Conservation (phyloP, 2,113 vertebrate species). For the Pristiophorus japonicus region DNA sequence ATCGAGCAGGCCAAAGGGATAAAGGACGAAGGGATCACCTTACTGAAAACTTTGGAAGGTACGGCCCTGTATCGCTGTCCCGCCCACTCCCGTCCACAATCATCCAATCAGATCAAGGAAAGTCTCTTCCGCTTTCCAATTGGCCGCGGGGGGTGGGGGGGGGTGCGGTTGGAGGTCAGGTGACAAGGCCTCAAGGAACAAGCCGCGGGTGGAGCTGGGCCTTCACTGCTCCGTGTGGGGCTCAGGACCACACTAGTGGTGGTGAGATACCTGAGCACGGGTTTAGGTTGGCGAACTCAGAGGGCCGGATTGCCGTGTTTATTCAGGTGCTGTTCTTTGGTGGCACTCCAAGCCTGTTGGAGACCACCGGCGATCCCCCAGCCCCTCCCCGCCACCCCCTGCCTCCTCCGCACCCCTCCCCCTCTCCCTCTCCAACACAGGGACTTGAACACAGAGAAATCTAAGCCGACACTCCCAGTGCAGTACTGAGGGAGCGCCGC, state of each 20-base stretch:
- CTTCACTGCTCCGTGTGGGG: background rate
- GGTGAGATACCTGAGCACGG: background rate
- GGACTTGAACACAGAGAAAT: no score
- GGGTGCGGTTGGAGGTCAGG: no score
- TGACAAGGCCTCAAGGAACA: background rate
- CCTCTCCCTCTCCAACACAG: no score
- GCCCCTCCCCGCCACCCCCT: no score
- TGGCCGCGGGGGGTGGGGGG: background rate
- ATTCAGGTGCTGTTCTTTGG: no score
- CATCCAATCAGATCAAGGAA: background rate
- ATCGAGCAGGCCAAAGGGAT: slow-evolving; percentile 60
- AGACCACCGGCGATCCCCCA: no score
- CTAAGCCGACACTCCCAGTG: no score
- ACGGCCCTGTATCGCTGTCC: background rate
- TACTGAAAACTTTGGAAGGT: slow-evolving; percentile 70
- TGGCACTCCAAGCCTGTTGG: no score
- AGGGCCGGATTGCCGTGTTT: background rate
- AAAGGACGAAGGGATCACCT: slow-evolving; percentile 51
- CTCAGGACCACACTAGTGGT: no score
- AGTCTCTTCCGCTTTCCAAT: background rate
- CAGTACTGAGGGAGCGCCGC: no score
- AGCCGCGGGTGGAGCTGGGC: background rate
- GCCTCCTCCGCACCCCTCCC: no score
- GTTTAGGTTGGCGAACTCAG: background rate
- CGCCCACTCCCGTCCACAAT: background rate